phyloP scores from a whole-genome alignment of 2,888 invertebrate genomes.

The Lottia gigantea region DNA sequence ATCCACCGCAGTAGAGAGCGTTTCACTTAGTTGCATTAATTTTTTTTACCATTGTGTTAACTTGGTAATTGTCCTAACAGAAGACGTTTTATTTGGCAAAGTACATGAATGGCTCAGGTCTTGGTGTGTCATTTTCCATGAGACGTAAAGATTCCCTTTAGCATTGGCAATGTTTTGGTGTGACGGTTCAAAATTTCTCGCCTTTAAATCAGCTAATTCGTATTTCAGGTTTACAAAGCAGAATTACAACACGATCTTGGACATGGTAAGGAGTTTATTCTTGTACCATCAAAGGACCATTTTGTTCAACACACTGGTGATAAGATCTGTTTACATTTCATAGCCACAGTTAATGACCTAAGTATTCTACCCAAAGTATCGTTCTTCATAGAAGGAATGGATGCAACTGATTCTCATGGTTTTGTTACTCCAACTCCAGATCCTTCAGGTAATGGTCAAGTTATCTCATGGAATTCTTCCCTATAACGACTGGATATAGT shows the following conservation, averaged over 20 bases:
- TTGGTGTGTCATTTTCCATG: too few species aligned
- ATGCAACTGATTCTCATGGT: neutral
- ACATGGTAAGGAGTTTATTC: neutral
- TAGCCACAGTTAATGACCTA: neutral
- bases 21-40: too few species aligned
- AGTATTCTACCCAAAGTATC: neutral
- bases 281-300: neutral
- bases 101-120: too few species aligned
- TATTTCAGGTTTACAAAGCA: neutral
- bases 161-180: too few species aligned
- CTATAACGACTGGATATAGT: too few species aligned
- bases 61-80: too few species aligned
- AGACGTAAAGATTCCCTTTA: too few species aligned
- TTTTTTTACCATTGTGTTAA: too few species aligned
- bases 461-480: too few species aligned
- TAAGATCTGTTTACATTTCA: neutral
- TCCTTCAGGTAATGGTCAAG: slow-evolving; percentile 6
- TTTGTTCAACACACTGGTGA: neutral
- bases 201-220: neutral
- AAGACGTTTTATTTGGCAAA: too few species aligned
- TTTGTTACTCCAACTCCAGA: neutral
- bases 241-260: neutral
- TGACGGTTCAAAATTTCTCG: too few species aligned
- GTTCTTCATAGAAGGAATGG: slow-evolving; percentile 10
- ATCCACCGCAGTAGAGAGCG: too few species aligned